These are phyloP conservation scores for Cuniculus paca DNA, from an alignment of 2,797 vertebrate species.

Conservation along the genomic window DNA sequence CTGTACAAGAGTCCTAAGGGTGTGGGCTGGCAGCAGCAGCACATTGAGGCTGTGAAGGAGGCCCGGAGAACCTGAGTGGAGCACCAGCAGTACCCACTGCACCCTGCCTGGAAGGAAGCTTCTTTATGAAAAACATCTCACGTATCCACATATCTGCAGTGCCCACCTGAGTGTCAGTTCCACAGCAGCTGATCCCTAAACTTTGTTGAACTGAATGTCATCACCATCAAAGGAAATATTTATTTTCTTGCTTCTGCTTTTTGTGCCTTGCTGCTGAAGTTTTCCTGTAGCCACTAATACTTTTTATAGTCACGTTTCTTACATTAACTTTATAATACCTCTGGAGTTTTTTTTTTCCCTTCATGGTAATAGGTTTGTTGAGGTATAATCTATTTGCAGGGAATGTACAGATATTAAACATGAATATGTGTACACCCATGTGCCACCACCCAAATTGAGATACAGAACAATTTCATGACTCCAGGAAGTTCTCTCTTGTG, in stretches of 20 bases:
- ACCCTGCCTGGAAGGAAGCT: neutral
- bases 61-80: neutral
- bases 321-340: neutral
- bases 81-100: neutral
- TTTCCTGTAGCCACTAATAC: neutral
- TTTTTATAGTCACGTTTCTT: conserved; percentile 11
- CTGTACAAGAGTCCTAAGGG: neutral
- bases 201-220: neutral
- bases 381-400: conserved; percentile 2
- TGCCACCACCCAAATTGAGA: neutral
- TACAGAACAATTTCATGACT: neutral
- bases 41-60: neutral
- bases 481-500: neutral
- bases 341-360: neutral
- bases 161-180: neutral
- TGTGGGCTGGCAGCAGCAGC: neutral
- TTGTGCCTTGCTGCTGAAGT: neutral
- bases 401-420: neutral
- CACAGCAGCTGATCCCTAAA: neutral
- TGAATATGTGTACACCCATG: neutral
- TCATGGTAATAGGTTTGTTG: neutral
- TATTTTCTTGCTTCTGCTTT: neutral
- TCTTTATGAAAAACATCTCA: neutral
- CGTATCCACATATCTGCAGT: neutral
- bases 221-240: neutral